Conservation (phyloP, 2,888 invertebrate genomes). For the Hololepta plana region DNA sequence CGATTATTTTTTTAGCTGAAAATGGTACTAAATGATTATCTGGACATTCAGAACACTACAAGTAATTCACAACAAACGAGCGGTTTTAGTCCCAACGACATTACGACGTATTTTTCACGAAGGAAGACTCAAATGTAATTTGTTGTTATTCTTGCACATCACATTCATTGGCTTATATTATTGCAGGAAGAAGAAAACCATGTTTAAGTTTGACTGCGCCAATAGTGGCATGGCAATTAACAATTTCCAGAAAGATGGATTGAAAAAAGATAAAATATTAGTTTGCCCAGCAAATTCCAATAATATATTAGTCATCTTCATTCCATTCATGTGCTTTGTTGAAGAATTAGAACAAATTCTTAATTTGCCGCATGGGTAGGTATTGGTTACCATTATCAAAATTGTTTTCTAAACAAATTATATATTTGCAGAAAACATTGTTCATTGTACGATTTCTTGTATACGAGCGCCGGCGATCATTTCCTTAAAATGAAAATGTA, state of each 20-base stretch:
- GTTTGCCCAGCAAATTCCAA: slow-evolving; percentile 62
- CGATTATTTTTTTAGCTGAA: slow-evolving; percentile 41
- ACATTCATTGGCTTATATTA: slow-evolving; percentile 5
- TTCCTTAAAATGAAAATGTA: slow-evolving; percentile 64
- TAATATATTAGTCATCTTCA: slow-evolving; percentile 61
- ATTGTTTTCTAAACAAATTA: slow-evolving; percentile 9
- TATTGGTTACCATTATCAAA: slow-evolving; percentile 13
- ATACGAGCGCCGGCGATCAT: slow-evolving; percentile 72
- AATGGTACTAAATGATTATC: slow-evolving; percentile 65
- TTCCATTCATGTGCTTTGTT: slow-evolving; percentile 66
- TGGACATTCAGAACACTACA: slow-evolving; percentile 67
- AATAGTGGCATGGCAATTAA: slow-evolving; percentile 24
- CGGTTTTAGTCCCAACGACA: slow-evolving; percentile 29
- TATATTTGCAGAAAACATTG: slow-evolving; percentile 38
- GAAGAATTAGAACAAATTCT: slow-evolving; percentile 62
- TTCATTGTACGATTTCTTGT: slow-evolving; percentile 66
- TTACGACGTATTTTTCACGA: slow-evolving; percentile 34
- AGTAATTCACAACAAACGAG: slow-evolving; percentile 35
- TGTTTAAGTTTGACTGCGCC: slow-evolving; percentile 56
- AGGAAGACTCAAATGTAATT: slow-evolving; percentile 27
- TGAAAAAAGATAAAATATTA: slow-evolving; percentile 34
- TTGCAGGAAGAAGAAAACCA: slow-evolving; percentile 33
- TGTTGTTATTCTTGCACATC: slow-evolving; percentile 2
- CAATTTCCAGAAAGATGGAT: slow-evolving; percentile 16
- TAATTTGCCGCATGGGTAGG: slow-evolving; percentile 33